These are phyloP conservation scores for Gila orcuttii DNA, from an alignment of 2,113 vertebrate species.

Conservation along the genomic window DNA sequence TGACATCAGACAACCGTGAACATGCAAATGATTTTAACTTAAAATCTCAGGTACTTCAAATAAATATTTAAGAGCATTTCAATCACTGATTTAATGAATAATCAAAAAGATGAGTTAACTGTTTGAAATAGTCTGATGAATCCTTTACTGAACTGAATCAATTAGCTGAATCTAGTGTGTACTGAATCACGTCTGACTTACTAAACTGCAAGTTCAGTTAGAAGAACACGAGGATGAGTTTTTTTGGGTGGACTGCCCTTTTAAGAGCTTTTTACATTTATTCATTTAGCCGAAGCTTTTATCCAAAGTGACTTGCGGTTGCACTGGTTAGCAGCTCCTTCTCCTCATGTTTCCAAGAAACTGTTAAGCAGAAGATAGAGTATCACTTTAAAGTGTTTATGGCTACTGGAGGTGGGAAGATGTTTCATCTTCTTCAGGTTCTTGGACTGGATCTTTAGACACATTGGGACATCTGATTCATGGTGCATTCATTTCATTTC, in stretches of 20 bases:
- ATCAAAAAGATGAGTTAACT: too few species aligned
- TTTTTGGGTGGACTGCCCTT: neutral
- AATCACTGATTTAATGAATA: too few species aligned
- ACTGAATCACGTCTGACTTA: too few species aligned
- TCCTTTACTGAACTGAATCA: too few species aligned
- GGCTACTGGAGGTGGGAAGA: slow-evolving; percentile 18
- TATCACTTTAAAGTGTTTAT: slow-evolving; percentile 17
- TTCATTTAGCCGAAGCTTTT: neutral
- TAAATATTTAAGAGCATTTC: too few species aligned
- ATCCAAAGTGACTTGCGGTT: neutral
- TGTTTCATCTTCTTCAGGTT: slow-evolving; percentile 16
- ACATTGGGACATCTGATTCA: neutral
- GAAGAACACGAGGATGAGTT: neutral
- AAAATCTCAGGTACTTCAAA: too few species aligned
- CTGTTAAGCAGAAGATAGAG: neutral
- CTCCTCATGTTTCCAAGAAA: neutral
- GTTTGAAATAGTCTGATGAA: too few species aligned
- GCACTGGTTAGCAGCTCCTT: neutral
- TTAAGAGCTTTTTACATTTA: neutral
- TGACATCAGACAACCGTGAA: too few species aligned
- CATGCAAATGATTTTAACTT: too few species aligned
- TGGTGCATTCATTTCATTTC: slow-evolving; percentile 3
- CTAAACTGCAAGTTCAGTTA: neutral
- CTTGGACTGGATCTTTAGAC: slow-evolving; percentile 14
- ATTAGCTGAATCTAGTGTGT: too few species aligned